phyloP scores from a whole-genome alignment of 2,888 invertebrate species.

The Caprella mutica region DNA sequence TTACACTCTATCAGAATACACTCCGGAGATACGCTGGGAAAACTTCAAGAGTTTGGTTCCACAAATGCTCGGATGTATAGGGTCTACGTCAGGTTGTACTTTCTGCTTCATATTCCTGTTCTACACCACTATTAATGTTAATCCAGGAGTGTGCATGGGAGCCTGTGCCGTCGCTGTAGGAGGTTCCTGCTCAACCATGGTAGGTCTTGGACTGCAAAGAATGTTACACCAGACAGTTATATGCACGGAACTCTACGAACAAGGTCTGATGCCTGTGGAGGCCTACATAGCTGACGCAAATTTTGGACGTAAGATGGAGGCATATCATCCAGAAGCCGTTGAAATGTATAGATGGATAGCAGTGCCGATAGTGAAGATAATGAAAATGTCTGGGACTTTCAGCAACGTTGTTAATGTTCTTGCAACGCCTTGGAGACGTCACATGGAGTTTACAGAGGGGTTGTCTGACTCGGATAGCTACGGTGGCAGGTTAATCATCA shows the following conservation, averaged over 20 bases:
- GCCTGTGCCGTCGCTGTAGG: constrained; percentile 25
- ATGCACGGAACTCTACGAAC: constrained; percentile 36
- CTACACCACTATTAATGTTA: constrained; percentile 1
- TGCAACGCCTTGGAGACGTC: constrained; percentile 36
- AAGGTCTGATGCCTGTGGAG: constrained; percentile 35
- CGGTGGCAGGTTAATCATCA: constrained; percentile 26
- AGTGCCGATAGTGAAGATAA: constrained; percentile 35
- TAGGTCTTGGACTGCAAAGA: constrained; percentile 16
- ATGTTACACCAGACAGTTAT: constrained; percentile 34
- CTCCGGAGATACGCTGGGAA: background rate
- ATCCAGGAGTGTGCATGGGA: constrained; percentile 24
- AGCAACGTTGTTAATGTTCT: constrained; percentile 35
- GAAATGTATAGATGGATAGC: constrained; percentile 36
- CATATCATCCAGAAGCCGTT: constrained; percentile 35
- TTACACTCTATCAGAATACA: too few relatives aligned
- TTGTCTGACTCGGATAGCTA: constrained; percentile 30
- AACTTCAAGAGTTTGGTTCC: constrained; percentile 18
- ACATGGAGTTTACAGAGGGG: constrained; percentile 37
- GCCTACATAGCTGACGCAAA: constrained; percentile 36
- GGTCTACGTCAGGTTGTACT: constrained; percentile 17
- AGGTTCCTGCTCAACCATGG: constrained; percentile 16
- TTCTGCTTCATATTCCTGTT: constrained; percentile 20
- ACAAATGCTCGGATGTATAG: constrained; percentile 19
- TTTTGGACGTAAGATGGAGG: constrained; percentile 34
- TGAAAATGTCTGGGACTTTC: constrained; percentile 34